Evolutionary conservation across 1,140 invertebrate genomes (phyloP), one percentile per base, ranked within the genome.

Genomic region (Drosophila tsacasi): DNA sequence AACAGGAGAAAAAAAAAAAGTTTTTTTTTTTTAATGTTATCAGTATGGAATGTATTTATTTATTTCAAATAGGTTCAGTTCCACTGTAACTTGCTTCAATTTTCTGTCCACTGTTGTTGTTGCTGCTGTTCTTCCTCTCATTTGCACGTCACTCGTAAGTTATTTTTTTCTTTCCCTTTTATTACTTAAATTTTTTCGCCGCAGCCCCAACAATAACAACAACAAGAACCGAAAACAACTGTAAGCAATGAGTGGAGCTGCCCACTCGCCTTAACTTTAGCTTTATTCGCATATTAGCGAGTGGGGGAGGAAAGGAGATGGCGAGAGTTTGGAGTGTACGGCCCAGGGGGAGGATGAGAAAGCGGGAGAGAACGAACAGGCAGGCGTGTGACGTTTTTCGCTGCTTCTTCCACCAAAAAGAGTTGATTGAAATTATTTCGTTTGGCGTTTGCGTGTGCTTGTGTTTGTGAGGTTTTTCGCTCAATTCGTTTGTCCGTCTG

Each of bases 391-490:
- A 91, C 86, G 83, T 64, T 87, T 86, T 90, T 66, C 35, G 69
- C 46, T 74, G 71, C 74, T 91, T 74, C 68, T 83, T 54, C 65
- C 61, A 25, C 77, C 63, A 42, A 69, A 87, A 87, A 89, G 84
- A 87, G 84, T 89, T 87, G 84, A 87, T 89, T 89, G 85, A 89
- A 89, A 90, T 89, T 89, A 85, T 89, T 89, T 89, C 57, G 57
- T 47, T 57, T 60, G 55, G 60, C 46, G 69, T 73, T 72, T 79
- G 58, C 37, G 50, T 68, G 42, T 61, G 55, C 37, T 72, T 71
- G 65, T 68, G 35, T 65, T 32, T 76, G 62, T 71, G 64, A 65
- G 81, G 81, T 77, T 84, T 81, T 86, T 81, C 76, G 61, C 72
- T 77, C 83, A 79, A 74, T 81, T 81, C 68, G 46, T 52, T 58